Evolutionary conservation across 2,888 invertebrate species (phyloP), one percentile per base, ranked within the genome.

Genomic region (Noctuana brunneofusca): DNA sequence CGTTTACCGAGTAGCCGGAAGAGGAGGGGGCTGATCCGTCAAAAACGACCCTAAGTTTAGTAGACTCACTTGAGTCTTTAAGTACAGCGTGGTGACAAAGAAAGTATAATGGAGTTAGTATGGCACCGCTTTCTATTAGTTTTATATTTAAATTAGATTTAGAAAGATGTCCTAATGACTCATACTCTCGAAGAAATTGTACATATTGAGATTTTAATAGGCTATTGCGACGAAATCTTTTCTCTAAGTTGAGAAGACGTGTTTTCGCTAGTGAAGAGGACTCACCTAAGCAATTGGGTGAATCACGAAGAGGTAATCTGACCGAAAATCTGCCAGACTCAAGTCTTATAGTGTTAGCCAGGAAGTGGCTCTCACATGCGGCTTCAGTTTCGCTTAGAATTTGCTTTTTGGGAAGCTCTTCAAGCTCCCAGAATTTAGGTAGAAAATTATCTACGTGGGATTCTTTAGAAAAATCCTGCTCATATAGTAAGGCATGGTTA

Each of bases 21-120:
- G 66, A 48, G 2, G 76, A 58, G 24, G 64, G 66, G 2, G 69
- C 68, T 0, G 78, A 76, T 0, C 72, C 78, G 38, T 80, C 75
- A 65, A 78, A 79, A 0, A 81, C 79, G 0, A 80, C 77, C 5
- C 78, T 55, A 0, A 77, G 20, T 30, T 75, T 76, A 0, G 78
- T 78, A 0, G 78, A 79, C 8, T 72, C 66, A 56, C 75, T 77
- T 4, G 65, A 58, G 9, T 72, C 58, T 16, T 74, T 74, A 0
- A 78, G 54, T 0, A 85, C 78, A 0, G 75, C 71, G 58, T 81
- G 81, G 68, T 85, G 83, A 32, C 76, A 78, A 18, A 84, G 60
- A 68, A 72, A 81, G 65, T 75, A 79, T 12, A 20, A 20, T 20
- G 12, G 46, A 9, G 32, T 3, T 3, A 14, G 9, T 41, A 41